Base-by-base conservation (phyloP, 2,113 vertebrate species). In the Trochalopteron elliotii region DNA sequence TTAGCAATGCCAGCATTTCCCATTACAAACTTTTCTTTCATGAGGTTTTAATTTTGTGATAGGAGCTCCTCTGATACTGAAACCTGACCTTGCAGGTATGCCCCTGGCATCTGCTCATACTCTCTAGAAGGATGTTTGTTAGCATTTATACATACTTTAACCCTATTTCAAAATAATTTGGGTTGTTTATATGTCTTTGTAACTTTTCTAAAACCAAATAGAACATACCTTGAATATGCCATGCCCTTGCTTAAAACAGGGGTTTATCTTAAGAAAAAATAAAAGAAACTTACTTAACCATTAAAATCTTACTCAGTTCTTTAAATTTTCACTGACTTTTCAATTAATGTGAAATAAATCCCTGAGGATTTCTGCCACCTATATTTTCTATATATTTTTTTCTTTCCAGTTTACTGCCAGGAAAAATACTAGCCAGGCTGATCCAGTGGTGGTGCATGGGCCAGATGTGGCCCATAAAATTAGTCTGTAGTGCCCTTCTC, bases 21-120 rank as follows among this genome's bases (percentile, higher is more conserved):
- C 72, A 93, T 94, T 95, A 96, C 94, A 95, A 92, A 60, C 95
- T 94, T 97, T 63, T 96, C 92, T 96, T 96, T 95, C 90, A 92
- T 80, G 81, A 95, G 76, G 91, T 97, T 97, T 97, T 93, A 95
- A 94, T 96, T 97, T 94, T 87, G 93, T 3, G 9, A n/a, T n/a
- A 83, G 59, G 69, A 89, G 91, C 90, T 96, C 45, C 70, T 61
- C 76, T 81, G 80, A 76, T 64, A 57, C 64, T 91, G 94, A 97
- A 97, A 96, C 87, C 70, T 89, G 87, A 97, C 57, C 93, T 88
- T 79, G 83, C 49, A 94, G 57, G 52, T 92, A 95, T 92, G 87
- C 47, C 76, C 67, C 69, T 93, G 52, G 61, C 40, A 89, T 56
- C 83, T 80, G 56, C 52, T 84, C 22, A 12, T 65, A 30, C 40